Evolutionary conservation across 2,797 vertebrate genomes (phyloP).

Genomic region (Notolabrus celidotus): DNA sequence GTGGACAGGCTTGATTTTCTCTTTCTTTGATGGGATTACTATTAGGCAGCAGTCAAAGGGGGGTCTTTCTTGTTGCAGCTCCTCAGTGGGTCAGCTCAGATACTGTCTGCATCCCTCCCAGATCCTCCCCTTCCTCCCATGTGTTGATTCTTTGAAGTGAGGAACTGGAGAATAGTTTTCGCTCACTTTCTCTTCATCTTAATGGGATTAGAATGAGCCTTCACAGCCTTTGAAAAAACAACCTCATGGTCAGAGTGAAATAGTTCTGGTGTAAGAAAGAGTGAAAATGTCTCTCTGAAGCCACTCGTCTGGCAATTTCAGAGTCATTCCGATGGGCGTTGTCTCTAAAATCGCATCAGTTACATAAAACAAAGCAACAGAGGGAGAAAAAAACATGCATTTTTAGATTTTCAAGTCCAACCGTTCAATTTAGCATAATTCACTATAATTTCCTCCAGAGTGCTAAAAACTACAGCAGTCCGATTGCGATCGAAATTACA

Average conservation of each 20-base stretch:
- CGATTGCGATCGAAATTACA: constrained; percentile 78
- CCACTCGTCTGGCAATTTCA: constrained; percentile 55
- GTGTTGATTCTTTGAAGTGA: constrained; percentile 75
- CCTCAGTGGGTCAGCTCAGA: constrained; percentile 57
- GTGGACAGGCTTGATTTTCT: constrained; percentile 54
- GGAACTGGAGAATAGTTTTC: constrained; percentile 68
- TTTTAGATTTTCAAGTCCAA: constrained; percentile 77
- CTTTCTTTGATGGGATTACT: constrained; percentile 81
- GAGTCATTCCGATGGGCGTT: constrained; percentile 59
- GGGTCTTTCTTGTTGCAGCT: constrained; percentile 57
- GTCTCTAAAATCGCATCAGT: constrained; percentile 53
- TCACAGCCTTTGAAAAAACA: constrained; percentile 47
- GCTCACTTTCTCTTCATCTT: constrained; percentile 60
- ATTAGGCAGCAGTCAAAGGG: constrained; percentile 51
- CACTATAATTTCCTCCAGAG: constrained; percentile 82
- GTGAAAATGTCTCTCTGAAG: constrained; percentile 53
- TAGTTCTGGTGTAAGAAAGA: constrained; percentile 63
- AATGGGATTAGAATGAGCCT: constrained; percentile 69
- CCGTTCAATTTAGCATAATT: constrained; percentile 80
- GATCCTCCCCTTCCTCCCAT: constrained; percentile 38
- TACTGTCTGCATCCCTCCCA: constrained; percentile 46
- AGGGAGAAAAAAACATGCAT: constrained; percentile 53
- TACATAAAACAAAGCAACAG: constrained; percentile 69
- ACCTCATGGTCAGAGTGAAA: constrained; percentile 58
- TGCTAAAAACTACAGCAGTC: constrained; percentile 77